Conservation (phyloP, 2,113 vertebrate species). For the Misgurnus anguillicaudatus region DNA sequence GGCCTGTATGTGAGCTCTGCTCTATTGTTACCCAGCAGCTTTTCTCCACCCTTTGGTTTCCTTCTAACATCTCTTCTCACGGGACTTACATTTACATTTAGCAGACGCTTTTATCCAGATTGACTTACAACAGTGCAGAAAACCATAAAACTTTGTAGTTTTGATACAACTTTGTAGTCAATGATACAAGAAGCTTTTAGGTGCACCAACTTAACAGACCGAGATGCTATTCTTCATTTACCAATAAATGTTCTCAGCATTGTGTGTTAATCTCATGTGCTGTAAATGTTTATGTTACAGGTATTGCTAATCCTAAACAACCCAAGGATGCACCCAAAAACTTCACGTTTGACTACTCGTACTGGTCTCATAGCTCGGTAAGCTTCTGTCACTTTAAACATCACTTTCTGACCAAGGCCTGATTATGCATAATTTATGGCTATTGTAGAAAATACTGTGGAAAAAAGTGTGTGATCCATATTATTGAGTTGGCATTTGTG, state of each 20-base stretch:
- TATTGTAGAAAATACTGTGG: neutral
- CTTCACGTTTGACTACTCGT: constrained; percentile 91
- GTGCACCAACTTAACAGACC: too few species aligned
- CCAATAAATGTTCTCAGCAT: too few species aligned
- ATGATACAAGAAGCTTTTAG: too few species aligned
- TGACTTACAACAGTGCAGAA: too few species aligned
- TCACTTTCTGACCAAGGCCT: constrained; percentile 14
- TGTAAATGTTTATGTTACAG: constrained; percentile 64
- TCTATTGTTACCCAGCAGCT: constrained; percentile 42
- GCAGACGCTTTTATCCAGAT: too few species aligned
- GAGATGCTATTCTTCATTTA: too few species aligned
- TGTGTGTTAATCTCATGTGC: neutral
- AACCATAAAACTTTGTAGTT: too few species aligned
- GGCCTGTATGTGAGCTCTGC: constrained; percentile 22
- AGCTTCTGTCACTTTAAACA: constrained; percentile 46
- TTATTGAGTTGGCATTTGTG: neutral
- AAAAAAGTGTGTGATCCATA: neutral
- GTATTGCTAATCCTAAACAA: constrained; percentile 86
- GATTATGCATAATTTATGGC: neutral
- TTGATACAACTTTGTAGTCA: too few species aligned
- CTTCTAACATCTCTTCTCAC: constrained; percentile 6
- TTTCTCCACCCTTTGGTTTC: constrained; percentile 29
- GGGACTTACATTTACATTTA: neutral
- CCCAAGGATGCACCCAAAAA: constrained; percentile 83
- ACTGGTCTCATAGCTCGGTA: constrained; percentile 84